Percentiles rank a stretch among this genome's conserved stretches.
phyloP scores from a whole-genome alignment of 2,113 vertebrate species.

The Antechinus stuartii region DNA sequence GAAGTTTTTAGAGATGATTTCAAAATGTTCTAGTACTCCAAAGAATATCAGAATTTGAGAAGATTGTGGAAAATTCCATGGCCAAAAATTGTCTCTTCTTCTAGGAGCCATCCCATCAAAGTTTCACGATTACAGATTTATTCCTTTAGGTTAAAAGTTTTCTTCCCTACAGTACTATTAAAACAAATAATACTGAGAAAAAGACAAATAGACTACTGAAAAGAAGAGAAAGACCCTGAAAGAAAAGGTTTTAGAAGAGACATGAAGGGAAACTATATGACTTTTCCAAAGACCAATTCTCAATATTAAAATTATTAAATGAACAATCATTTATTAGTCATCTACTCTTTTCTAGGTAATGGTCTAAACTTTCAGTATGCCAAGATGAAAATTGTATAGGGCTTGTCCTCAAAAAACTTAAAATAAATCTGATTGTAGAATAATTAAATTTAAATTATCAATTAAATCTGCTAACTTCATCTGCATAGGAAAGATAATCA shows the following conservation, averaged over 20 bases:
- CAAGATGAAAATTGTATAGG: not conserved
- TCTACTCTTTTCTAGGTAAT: no score
- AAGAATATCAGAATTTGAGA: not conserved
- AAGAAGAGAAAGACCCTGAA: not conserved
- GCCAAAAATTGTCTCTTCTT: not conserved
- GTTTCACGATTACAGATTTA: not conserved
- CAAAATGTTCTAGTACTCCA: not conserved
- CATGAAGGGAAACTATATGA: not conserved
- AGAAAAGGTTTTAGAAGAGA: not conserved
- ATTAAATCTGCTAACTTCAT: not conserved
- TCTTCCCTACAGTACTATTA: not conserved
- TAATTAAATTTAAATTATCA: not conserved
- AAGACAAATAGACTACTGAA: not conserved
- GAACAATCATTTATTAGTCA: no score
- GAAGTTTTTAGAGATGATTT: not conserved
- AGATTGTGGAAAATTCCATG: not conserved
- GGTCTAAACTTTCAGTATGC: not conserved
- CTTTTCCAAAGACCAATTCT: not conserved
- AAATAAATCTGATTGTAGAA: not conserved
- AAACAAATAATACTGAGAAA: not conserved
- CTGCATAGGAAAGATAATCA: not conserved
- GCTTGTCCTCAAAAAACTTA: not conserved
- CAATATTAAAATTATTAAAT: no score
- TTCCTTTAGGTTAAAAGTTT: not conserved
- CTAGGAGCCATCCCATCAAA: not conserved